A percentile compares a stretch with the other conserved stretches of the same genome.
Conservation (phyloP, 2,113 vertebrate species). For the Melanostigma gelatinosum region DNA sequence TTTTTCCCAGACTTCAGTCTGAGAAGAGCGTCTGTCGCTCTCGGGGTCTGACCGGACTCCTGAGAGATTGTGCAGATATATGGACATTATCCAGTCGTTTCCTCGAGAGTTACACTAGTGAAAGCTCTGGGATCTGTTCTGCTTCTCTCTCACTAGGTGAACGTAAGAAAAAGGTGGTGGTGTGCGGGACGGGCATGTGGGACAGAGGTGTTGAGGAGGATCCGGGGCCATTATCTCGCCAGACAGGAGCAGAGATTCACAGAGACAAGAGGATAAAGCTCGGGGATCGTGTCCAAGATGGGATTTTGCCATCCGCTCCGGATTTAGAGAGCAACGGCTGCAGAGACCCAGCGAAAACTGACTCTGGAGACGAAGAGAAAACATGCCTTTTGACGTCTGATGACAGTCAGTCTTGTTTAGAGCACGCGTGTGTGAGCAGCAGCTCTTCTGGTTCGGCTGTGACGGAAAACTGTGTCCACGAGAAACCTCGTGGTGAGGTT, state of each 20-base stretch:
- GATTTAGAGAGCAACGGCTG: not conserved
- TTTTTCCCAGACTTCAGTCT: not conserved
- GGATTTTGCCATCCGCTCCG: not conserved
- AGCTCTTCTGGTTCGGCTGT: not conserved
- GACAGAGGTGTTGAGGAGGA: constrained; percentile 22
- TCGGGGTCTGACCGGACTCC: constrained; percentile 6
- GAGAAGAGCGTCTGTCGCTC: constrained; percentile 6
- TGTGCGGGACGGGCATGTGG: constrained; percentile 9
- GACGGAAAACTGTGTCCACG: not conserved
- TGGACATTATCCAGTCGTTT: not conserved
- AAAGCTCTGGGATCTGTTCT: constrained; percentile 26
- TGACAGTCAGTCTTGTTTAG: not conserved
- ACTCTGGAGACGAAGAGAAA: not conserved
- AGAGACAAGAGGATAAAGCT: constrained; percentile 42
- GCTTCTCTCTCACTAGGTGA: constrained; percentile 30
- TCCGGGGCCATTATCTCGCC: not conserved
- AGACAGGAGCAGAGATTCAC: not conserved
- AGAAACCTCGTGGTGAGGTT: not conserved
- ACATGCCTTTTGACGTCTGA: not conserved
- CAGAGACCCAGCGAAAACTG: not conserved
- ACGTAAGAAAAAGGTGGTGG: not conserved
- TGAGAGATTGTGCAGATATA: not conserved
- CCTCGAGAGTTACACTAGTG: not conserved
- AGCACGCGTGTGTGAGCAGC: not conserved
- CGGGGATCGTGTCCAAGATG: not conserved